phyloP scores from a whole-genome alignment of 2,797 vertebrate species.

The Syndactyla subalaris region DNA sequence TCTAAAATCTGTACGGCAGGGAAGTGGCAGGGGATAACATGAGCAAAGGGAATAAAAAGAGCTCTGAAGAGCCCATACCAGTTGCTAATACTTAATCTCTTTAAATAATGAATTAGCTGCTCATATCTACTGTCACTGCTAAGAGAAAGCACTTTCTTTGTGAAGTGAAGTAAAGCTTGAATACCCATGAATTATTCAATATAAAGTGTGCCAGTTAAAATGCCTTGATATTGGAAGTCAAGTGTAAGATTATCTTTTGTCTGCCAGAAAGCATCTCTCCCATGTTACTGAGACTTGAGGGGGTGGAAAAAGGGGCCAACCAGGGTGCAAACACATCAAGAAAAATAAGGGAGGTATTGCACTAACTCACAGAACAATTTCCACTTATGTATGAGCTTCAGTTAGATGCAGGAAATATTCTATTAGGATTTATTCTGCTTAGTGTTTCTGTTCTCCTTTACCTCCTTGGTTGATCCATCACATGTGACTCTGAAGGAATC shows the following conservation, averaged over 20 bases:
- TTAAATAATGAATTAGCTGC: conserved; percentile 99
- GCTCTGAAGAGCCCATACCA: conserved; percentile 79
- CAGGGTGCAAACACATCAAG: conserved; percentile 52
- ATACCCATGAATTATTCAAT: conserved; percentile 99
- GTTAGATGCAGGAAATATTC: neutral
- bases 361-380: neutral
- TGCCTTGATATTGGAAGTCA: conserved; percentile 98
- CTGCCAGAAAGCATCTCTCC: conserved; percentile 93
- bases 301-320: conserved; percentile 71
- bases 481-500: neutral
- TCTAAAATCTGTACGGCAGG: conserved; percentile 77
- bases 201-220: conserved; percentile 97
- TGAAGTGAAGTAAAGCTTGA: conserved; percentile 96
- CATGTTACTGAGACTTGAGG: conserved; percentile 70
- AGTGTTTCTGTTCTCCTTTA: neutral
- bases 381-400: neutral
- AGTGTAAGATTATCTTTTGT: conserved; percentile 97
- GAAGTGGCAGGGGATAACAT: conserved; percentile 80
- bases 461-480: neutral
- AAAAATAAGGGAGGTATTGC: conserved; percentile 22
- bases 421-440: neutral
- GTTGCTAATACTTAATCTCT: conserved; percentile 92
- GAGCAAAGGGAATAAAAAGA: conserved; percentile 86
- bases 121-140: conserved; percentile 96
- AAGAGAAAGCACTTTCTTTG: conserved; percentile 98